Base-by-base conservation (phyloP, 2,113 vertebrate genomes). In the Upupa epops region DNA sequence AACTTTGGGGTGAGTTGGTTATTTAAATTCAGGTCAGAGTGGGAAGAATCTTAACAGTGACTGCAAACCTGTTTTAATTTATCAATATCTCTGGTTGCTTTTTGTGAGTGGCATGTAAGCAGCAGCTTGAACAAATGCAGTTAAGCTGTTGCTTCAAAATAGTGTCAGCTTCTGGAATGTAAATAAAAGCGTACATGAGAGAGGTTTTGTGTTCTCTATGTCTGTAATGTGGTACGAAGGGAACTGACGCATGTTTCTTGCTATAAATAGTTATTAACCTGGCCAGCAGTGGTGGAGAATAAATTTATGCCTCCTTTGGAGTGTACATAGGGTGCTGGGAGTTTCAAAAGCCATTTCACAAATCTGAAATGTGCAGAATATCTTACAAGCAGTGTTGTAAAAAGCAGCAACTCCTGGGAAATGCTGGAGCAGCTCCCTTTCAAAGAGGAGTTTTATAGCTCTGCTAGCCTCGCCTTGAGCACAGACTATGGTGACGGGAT, bases 271-370 rank as follows among this genome's bases (percentile, higher is more conserved):
- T 77, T 81, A 85, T 52, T 92, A 71, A 74, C 72, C 56, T 92
- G 90, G 85, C 90, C 90, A 80, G 63, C 54, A 60, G 34, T 32
- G 46, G 21, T 83, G 86, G 65, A 72, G 60, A 71, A 88, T 70
- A 40, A 75, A 61, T 90, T 40, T 55, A 16, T 54, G 69, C 42
- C 28, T 22, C 59, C 66, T 58, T 0, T 61, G 68, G 65, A 78
- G 66, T 36, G 26, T 40, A 54, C 11, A 58, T 89, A 83, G 54
- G 65, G 42, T 78, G 61, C 34, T 93, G 73, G 58, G 73, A 52
- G 63, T 90, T 93, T 88, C 86, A 54, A 91, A 88, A 92, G 73
- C 80, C n/a, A 22, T 81, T 86, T 89, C 80, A 64, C 80, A 83
- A 78, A 86, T 83, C 70, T 11, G 29, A 74, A 55, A 84, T 69